Conservation (phyloP, 2,797 vertebrate species). For the Hafferia zeledoni region DNA sequence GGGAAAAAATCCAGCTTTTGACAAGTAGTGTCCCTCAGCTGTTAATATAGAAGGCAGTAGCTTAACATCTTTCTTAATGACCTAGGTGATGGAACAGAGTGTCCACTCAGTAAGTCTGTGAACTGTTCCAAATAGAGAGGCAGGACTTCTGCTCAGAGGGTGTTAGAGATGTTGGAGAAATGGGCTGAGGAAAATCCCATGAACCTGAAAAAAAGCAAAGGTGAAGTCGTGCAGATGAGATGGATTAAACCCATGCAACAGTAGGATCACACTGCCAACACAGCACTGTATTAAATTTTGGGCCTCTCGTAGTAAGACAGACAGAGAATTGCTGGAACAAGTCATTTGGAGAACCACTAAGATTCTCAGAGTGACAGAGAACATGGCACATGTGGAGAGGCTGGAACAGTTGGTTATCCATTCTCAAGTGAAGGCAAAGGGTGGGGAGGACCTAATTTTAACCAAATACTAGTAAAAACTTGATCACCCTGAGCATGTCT, state of each 20-base stretch:
- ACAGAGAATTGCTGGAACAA: background rate
- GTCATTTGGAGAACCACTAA: background rate
- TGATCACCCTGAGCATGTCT: fast-evolving
- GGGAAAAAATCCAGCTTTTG: background rate
- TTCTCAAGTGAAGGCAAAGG: background rate
- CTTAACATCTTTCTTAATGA: background rate
- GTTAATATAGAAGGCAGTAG: background rate
- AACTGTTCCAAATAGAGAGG: background rate
- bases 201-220: background rate
- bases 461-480: background rate
- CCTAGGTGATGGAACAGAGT: background rate
- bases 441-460: background rate
- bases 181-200: background rate
- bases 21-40: background rate
- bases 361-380: background rate
- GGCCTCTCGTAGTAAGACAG: background rate
- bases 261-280: background rate
- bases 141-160: background rate
- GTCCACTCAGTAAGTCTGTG: background rate
- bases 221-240: background rate
- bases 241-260: background rate
- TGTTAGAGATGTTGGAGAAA: background rate
- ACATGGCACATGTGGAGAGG: fast-evolving
- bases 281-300: background rate
- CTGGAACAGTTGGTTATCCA: background rate